Evolutionary conservation across 1,140 invertebrate genomes (phyloP), one percentile per base, ranked within the genome.

Genomic region (Drosophila carrolli): DNA sequence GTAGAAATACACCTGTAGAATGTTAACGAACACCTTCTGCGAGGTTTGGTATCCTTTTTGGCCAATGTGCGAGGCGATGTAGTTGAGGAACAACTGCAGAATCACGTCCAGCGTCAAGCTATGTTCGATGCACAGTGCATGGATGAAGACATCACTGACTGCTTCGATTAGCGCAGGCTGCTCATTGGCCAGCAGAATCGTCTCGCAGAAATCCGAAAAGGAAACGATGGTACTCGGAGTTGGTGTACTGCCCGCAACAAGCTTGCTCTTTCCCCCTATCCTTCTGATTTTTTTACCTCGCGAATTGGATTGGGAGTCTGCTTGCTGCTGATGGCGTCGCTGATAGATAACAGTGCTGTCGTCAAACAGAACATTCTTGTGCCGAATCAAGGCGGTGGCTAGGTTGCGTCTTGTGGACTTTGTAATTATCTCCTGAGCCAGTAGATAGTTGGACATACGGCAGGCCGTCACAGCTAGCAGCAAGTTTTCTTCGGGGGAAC

Each of bases 21-120:
- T 85, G 63, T 67, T 92, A 1, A 85, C 91, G 38, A 92, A 83
- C 0, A 92, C 90, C 70, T 92, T 92, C 44, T 92, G 91, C 16
- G 91, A 92, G 5, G 89, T 92, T 54, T 91, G 91, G 59, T 92
- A 92, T 2, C 91, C 91, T 35, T 92, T 92, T 29, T 91, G 89
- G 0, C 91, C 91, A 10, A 92, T 90, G 54, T 92, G 89, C 48
- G 89, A 81, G 51, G 91, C 91, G 56, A 92, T 91, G 43, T 92
- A 92, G 59, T 92, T 92, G 4, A 92, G 78, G 14, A 92, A 92
- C n/a, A 91, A 57, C 59, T 90, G 88, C 10, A 92, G 44, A 46
- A 92, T 66, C 5, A 90, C 75, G 4, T 92, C 90, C 53, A 92
- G 47, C 5, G 75, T 76, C 40, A 92, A 67, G 19, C 86, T 91